Evolutionary conservation across 2,888 invertebrate genomes (phyloP).

Genomic region (Netelia virgata): DNA sequence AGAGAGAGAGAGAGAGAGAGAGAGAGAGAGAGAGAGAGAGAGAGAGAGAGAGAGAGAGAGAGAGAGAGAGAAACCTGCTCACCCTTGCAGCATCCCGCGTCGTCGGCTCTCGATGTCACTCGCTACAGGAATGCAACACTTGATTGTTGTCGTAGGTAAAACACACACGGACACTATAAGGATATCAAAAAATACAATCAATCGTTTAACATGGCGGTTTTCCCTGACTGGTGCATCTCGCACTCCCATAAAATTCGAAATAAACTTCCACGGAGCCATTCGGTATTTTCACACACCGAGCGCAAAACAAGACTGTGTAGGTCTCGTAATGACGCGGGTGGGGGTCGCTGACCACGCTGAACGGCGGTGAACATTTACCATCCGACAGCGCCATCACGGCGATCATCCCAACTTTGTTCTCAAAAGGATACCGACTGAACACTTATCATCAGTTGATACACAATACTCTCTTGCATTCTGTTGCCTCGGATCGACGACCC

Average conservation of each 20-base stretch:
- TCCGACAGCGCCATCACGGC: neutral
- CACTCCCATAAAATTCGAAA: conserved; percentile 68
- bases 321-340: neutral
- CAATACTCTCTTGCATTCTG: no score
- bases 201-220: conserved; percentile 42
- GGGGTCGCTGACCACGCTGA: neutral
- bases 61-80: conserved; percentile 21
- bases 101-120: conserved; percentile 57
- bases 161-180: neutral
- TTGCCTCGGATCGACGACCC: no score
- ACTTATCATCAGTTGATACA: neutral
- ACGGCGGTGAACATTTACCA: neutral
- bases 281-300: conserved; percentile 61
- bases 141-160: conserved; percentile 5
- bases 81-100: conserved; percentile 48
- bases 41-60: conserved; percentile 38
- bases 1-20: conserved; percentile 33
- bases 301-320: conserved; percentile 60
- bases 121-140: neutral
- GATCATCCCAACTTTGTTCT: neutral
- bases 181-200: conserved; percentile 4
- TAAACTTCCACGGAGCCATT: conserved; percentile 67
- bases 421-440: neutral
- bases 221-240: conserved; percentile 47
- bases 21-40: conserved; percentile 20